phyloP scores from a whole-genome alignment of 2,888 invertebrate species.

The Dasysyrphus tricinctus region DNA sequence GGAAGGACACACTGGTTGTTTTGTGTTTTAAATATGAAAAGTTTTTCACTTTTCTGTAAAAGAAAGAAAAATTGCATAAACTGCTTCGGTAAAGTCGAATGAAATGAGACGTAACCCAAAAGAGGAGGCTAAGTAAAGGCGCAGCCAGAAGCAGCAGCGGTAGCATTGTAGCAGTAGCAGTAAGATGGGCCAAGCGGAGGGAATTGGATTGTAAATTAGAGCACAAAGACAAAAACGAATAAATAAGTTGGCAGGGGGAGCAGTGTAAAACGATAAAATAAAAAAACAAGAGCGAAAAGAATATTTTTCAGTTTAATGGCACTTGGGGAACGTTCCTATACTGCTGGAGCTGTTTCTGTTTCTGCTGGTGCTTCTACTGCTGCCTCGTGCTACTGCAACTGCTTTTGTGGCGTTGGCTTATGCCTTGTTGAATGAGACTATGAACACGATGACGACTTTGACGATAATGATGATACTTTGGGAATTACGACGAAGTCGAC shows the following conservation, averaged over 20 bases:
- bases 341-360: background rate
- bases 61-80: slow-evolving; percentile 65
- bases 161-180: background rate
- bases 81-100: slow-evolving; percentile 58
- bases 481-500: slow-evolving; percentile 55
- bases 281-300: slow-evolving; percentile 58
- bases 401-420: slow-evolving; percentile 28
- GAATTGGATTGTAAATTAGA: slow-evolving; percentile 54
- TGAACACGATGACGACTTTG: slow-evolving; percentile 62
- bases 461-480: slow-evolving; percentile 56
- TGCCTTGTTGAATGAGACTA: slow-evolving; percentile 70
- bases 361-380: background rate
- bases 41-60: slow-evolving; percentile 65
- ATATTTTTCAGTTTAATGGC: slow-evolving; percentile 76
- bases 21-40: slow-evolving; percentile 74
- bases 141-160: slow-evolving; percentile 3
- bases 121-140: slow-evolving; percentile 61
- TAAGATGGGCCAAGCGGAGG: slow-evolving; percentile 22
- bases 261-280: slow-evolving; percentile 43
- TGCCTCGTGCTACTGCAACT: background rate
- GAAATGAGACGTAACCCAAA: slow-evolving; percentile 71
- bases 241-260: slow-evolving; percentile 9
- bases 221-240: slow-evolving; percentile 50
- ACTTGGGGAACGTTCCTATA: slow-evolving; percentile 57
- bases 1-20: slow-evolving; percentile 56